phyloP scores from a whole-genome alignment of 2,888 invertebrate genomes.

The Drepana falcataria region DNA sequence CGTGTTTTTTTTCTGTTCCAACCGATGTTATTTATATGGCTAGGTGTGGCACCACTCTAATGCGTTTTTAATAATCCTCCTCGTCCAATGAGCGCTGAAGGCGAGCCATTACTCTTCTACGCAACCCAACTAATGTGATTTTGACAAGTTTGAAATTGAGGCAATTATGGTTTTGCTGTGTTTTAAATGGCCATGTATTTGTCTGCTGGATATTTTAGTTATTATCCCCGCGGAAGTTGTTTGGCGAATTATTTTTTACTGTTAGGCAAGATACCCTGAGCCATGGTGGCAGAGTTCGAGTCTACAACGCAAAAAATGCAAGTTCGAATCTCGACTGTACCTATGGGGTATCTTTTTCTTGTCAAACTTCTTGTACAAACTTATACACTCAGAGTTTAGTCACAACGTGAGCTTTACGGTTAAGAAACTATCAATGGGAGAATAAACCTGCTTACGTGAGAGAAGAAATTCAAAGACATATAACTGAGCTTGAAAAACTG shows the following conservation, averaged over 20 bases:
- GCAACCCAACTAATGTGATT: constrained; percentile 72
- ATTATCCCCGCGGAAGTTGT: constrained; percentile 7
- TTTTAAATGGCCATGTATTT: constrained; percentile 63
- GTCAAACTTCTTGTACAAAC: no score
- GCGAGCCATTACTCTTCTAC: constrained; percentile 55
- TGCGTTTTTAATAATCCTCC: constrained; percentile 75
- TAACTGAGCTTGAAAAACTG: no score
- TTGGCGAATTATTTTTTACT: constrained; percentile 6
- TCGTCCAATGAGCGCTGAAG: constrained; percentile 67
- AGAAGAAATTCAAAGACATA: no score
- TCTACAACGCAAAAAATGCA: no score
- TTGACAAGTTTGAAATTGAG: constrained; percentile 76
- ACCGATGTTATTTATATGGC: constrained; percentile 52
- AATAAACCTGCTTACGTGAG: no score
- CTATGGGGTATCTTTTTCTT: no score
- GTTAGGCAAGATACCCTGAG: not conserved
- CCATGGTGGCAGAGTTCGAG: no score
- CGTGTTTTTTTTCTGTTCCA: constrained; percentile 57
- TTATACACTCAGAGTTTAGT: no score
- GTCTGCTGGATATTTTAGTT: constrained; percentile 40
- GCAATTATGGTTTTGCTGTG: constrained; percentile 69
- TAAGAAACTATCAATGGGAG: no score
- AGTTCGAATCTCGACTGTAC: no score
- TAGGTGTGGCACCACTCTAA: constrained; percentile 70
- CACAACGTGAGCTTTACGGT: no score